Conservation (phyloP, 2,113 vertebrate genomes). For the Indicator maculatus region DNA sequence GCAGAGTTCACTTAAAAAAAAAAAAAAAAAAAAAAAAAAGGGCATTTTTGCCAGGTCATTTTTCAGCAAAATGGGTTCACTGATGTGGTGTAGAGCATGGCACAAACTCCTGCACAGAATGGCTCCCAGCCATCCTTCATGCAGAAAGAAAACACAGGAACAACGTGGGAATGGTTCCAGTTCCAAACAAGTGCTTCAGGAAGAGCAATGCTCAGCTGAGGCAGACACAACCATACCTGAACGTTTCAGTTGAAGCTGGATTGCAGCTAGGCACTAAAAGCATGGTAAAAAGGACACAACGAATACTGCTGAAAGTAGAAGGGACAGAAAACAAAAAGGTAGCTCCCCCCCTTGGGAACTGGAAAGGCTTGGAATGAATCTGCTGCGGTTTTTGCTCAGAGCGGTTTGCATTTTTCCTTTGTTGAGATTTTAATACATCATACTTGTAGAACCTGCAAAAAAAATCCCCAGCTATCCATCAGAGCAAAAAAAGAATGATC, state of each 20-base stretch:
- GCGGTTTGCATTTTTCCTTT: neutral
- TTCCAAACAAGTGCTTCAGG: neutral
- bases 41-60: constrained; percentile 31
- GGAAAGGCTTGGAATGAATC: neutral
- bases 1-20: neutral
- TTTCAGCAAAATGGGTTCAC: neutral
- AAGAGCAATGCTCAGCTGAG: neutral
- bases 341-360: neutral
- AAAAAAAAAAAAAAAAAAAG: neutral
- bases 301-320: neutral
- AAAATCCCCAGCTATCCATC: neutral
- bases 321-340: neutral
- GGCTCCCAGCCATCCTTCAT: neutral
- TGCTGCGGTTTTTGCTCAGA: neutral
- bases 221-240: neutral
- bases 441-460: neutral
- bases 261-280: neutral
- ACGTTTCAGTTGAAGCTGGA: neutral
- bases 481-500: neutral
- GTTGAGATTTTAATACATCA: neutral
- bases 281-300: neutral
- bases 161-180: neutral
- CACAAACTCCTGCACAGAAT: neutral
- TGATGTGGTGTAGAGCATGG: neutral
- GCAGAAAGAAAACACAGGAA: neutral